Percentiles rank a stretch among this genome's conserved stretches.
These are phyloP conservation scores for Zophobas morio DNA, from an alignment of 1,140 invertebrate species.

Conservation along the genomic window DNA sequence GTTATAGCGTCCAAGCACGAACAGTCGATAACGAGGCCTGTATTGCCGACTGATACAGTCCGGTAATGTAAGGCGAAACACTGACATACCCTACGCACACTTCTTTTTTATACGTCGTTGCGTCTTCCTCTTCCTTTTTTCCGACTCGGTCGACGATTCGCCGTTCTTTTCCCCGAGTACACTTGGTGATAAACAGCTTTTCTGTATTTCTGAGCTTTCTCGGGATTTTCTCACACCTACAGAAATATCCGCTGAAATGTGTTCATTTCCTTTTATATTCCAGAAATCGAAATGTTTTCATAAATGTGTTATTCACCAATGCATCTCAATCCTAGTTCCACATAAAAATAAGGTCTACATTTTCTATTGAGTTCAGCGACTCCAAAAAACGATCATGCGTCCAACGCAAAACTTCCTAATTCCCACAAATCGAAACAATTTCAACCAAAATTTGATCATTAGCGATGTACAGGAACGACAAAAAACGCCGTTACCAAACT, in stretches of 20 bases:
- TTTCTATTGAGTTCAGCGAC: conserved; percentile 44
- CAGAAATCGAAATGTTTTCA: conserved; percentile 54
- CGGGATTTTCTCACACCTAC: conserved; percentile 53
- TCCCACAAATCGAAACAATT: neutral
- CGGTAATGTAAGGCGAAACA: conserved; percentile 51
- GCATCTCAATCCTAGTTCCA: conserved; percentile 45
- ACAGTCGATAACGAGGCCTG: conserved; percentile 55
- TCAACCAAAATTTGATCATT: no score
- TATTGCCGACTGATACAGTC: conserved; percentile 58
- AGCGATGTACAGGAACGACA: no score
- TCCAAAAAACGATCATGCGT: neutral
- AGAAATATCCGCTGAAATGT: conserved; percentile 52
- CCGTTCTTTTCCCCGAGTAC: conserved; percentile 38
- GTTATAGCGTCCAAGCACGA: conserved; percentile 62
- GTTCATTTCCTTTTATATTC: conserved; percentile 57
- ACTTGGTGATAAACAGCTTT: conserved; percentile 53
- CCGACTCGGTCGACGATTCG: conserved; percentile 1
- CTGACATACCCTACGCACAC: conserved; percentile 28
- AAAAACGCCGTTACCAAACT: neutral
- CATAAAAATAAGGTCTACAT: conserved; percentile 46
- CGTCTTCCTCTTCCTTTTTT: conserved; percentile 23
- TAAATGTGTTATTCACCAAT: conserved; percentile 51
- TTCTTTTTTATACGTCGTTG: conserved; percentile 13
- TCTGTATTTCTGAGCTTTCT: conserved; percentile 53
- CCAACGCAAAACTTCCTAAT: neutral